Conservation (phyloP, 2,888 invertebrate species). For the Alloplasta piceator region DNA sequence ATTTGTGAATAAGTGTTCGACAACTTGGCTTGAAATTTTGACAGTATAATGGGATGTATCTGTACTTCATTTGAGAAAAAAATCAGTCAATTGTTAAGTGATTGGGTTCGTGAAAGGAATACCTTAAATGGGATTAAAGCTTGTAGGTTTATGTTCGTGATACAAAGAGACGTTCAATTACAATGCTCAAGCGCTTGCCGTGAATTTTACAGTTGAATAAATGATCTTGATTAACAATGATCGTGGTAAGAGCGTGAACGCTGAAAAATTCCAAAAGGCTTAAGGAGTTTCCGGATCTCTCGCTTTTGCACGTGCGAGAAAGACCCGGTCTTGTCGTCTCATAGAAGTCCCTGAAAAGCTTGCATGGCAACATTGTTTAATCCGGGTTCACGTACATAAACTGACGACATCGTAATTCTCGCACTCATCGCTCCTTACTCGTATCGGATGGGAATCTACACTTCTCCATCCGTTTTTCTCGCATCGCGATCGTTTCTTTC, state of each 20-base stretch:
- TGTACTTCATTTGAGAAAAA: too few relatives aligned
- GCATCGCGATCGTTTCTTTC: constrained; percentile 13
- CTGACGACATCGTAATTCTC: constrained; percentile 56
- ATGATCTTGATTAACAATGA: too few relatives aligned
- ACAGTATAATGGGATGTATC: too few relatives aligned
- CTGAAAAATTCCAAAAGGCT: constrained; percentile 31
- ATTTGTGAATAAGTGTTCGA: too few relatives aligned
- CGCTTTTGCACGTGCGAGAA: constrained; percentile 57
- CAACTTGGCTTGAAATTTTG: too few relatives aligned
- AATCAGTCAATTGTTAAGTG: too few relatives aligned
- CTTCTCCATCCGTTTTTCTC: constrained; percentile 19
- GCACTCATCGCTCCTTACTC: constrained; percentile 50
- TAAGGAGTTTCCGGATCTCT: constrained; percentile 58
- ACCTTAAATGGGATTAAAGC: too few relatives aligned
- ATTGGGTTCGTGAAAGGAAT: too few relatives aligned
- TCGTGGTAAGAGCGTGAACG: not conserved
- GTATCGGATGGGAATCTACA: constrained; percentile 47
- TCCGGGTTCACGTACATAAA: constrained; percentile 57
- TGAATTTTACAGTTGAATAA: too few relatives aligned
- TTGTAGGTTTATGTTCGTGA: too few relatives aligned
- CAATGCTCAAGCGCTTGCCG: too few relatives aligned
- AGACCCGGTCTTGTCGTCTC: constrained; percentile 8
- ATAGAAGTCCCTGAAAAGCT: constrained; percentile 34
- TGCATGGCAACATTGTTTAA: constrained; percentile 38
- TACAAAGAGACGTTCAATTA: too few relatives aligned